Percentiles rank a stretch among this genome's conserved stretches.
Evolutionary conservation across 2,113 vertebrate genomes (phyloP).

Genomic region (Gallinago media): DNA sequence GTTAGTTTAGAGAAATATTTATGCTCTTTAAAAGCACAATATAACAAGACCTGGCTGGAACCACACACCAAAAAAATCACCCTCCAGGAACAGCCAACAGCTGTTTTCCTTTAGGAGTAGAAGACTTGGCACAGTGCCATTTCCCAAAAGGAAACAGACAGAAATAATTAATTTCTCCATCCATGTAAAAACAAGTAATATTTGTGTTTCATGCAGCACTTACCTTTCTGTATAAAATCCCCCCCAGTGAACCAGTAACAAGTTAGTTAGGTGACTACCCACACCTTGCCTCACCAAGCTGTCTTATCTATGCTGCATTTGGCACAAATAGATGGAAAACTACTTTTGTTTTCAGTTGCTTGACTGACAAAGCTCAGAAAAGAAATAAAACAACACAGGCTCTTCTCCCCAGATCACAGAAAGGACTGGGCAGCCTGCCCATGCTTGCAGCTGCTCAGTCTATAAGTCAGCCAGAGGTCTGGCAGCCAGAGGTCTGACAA

Average conservation of each 20-base stretch:
- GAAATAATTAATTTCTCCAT: neutral
- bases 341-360: neutral
- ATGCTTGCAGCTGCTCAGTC: too few relatives aligned
- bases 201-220: neutral
- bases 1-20: neutral
- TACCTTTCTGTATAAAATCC: neutral
- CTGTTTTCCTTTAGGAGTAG: conserved; percentile 20
- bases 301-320: neutral
- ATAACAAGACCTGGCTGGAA: conserved; percentile 16
- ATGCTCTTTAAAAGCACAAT: neutral
- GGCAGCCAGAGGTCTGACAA: too few relatives aligned
- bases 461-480: too few relatives aligned
- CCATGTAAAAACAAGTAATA: fast-evolving
- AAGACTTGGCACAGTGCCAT: neutral
- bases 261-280: neutral
- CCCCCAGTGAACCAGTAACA: neutral
- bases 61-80: neutral
- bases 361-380: neutral
- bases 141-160: neutral
- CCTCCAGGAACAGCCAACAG: neutral
- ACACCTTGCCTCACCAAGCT: neutral
- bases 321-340: neutral
- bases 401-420: neutral
- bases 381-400: neutral
- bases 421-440: too few relatives aligned